phyloP scores from a whole-genome alignment of 1,140 invertebrate genomes.

The Aphaenogaster rudis region DNA sequence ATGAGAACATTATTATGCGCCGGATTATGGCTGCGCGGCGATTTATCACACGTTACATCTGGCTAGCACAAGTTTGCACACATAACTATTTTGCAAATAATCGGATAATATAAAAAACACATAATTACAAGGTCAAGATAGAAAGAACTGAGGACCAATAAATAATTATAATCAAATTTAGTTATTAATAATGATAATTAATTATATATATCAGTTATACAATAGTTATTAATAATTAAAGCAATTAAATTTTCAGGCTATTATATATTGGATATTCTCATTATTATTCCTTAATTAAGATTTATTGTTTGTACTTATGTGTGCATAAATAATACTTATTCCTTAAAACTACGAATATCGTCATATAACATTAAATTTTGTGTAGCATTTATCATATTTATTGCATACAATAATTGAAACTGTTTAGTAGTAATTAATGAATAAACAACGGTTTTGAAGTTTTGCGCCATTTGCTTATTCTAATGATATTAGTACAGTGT shows the following conservation, averaged over 20 bases:
- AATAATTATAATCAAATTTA: neutral
- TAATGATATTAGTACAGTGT: conserved; percentile 11
- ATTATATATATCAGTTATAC: neutral
- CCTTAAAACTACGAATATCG: neutral
- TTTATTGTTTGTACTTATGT: neutral
- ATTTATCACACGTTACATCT: conserved; percentile 40
- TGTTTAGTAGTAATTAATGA: conserved; percentile 1
- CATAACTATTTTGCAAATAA: neutral
- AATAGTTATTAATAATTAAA: neutral
- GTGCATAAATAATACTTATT: neutral
- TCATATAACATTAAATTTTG: neutral
- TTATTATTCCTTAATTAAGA: neutral
- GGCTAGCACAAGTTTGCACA: neutral
- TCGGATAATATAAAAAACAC: neutral
- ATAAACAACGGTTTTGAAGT: neutral
- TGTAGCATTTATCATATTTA: neutral
- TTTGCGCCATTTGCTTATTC: neutral
- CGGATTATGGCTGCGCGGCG: conserved; percentile 10
- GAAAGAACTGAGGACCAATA: neutral
- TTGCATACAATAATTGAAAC: neutral
- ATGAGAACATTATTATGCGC: conserved; percentile 52
- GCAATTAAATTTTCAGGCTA: neutral
- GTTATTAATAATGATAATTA: neutral
- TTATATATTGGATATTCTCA: neutral
- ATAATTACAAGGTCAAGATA: neutral